Evolutionary conservation across 2,113 vertebrate species (phyloP), one percentile per base, ranked within the genome.

Genomic region (Hippopotamus amphibius): DNA sequence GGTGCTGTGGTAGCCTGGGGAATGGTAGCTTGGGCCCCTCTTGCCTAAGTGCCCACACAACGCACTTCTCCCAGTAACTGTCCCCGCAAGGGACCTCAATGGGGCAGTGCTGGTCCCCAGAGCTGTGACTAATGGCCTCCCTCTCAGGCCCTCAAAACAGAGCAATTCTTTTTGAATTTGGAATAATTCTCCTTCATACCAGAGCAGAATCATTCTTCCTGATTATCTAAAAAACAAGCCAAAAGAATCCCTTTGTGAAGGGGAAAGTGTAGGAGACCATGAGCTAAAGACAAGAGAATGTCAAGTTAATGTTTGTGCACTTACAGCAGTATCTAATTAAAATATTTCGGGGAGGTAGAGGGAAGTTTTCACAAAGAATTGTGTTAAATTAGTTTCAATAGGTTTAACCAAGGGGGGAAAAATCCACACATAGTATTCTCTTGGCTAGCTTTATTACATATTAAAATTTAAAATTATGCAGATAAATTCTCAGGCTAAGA

Each of bases 401-500:
- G 26, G 33, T 93, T 93, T 95, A 97, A 92, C 85, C n/a, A 11
- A 24, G 30, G 61, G 43, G 77, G 21, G 83, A 6, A 22, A 86
- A 92, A 63, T 80, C 79, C 59, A 83, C 95, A 89, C 37, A 22
- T 77, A 77, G 79, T 94, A 81, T 41, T 93, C 65, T 83, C 37
- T 69, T 93, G 90, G 85, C 93, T 93, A 53, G 33, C 57, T 95
- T 69, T 85, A 89, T 84, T 83, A 83, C 33, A 61, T 71, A 93
- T 66, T 88, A 97, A 90, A 97, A 88, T 53, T 92, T 74, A 63
- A 96, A 87, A 94, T 92, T 97, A 96, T 96, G 66, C 69, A n/a
- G 26, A 43, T 30, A 55, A 71, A 77, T 80, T 96, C 92, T 88
- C 97, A 98, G 93, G 96, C 95, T 95, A 88, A 97, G 91, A 96